phyloP scores from a whole-genome alignment of 2,888 invertebrate genomes.

The Euzophera pinguis region DNA sequence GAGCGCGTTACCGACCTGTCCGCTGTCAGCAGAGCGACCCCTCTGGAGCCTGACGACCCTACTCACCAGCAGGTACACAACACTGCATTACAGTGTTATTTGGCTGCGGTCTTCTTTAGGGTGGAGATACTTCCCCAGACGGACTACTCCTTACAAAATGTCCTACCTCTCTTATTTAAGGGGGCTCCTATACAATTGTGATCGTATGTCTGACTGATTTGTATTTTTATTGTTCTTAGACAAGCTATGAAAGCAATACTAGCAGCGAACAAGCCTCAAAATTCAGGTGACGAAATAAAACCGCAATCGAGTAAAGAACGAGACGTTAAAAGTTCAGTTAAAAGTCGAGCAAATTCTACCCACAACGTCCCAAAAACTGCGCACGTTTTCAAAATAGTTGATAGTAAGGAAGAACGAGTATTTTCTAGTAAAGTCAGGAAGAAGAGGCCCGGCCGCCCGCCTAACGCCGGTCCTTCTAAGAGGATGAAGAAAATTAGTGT shows the following conservation, averaged over 20 bases:
- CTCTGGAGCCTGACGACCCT: too few species aligned
- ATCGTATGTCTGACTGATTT: background rate
- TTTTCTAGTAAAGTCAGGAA: background rate
- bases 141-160: too few species aligned
- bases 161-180: too few species aligned
- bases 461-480: constrained; percentile 1
- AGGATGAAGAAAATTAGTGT: background rate
- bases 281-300: background rate
- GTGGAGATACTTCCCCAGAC: too few species aligned
- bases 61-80: too few species aligned
- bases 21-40: too few species aligned
- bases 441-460: background rate
- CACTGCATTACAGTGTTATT: too few species aligned
- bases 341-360: background rate
- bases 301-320: background rate
- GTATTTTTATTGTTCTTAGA: constrained; percentile 3
- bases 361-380: background rate
- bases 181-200: too few species aligned
- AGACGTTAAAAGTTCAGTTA: background rate
- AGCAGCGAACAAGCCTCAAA: background rate
- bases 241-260: constrained; percentile 15
- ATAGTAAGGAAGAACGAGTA: background rate
- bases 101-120: too few species aligned
- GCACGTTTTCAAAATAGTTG: background rate
- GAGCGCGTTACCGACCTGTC: too few species aligned